A percentile compares a stretch with the other conserved stretches of the same genome.
Conservation (phyloP, 2,888 invertebrate genomes). For the Alitta virens region DNA sequence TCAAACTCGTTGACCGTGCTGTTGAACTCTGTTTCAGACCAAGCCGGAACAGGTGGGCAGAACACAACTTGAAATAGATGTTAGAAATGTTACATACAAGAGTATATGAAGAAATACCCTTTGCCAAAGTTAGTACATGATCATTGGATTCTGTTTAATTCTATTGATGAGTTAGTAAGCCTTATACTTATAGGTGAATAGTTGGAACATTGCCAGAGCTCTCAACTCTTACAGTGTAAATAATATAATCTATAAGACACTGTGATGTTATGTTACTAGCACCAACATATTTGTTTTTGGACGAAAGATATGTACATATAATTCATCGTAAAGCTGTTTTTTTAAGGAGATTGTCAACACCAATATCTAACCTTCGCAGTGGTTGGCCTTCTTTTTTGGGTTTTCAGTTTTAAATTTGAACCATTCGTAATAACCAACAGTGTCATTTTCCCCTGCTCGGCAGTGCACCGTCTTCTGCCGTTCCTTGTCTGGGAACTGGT, state of each 20-base stretch:
- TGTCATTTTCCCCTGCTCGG: not conserved
- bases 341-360: too few relatives aligned
- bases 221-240: not conserved
- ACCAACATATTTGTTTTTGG: too few relatives aligned
- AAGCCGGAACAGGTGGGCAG: conserved; percentile 28
- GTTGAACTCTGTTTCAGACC: conserved; percentile 26
- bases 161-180: not conserved
- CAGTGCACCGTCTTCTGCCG: not conserved
- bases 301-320: not conserved
- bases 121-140: too few relatives aligned
- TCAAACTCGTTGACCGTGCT: conserved; percentile 27
- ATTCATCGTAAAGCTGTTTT: not conserved
- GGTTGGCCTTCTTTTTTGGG: too few relatives aligned
- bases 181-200: too few relatives aligned
- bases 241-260: not conserved
- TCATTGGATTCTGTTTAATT: too few relatives aligned
- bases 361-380: too few relatives aligned
- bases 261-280: not conserved
- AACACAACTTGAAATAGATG: conserved; percentile 24
- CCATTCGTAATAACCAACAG: not conserved
- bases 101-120: too few relatives aligned
- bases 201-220: too few relatives aligned
- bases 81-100: not conserved
- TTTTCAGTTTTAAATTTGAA: not conserved
- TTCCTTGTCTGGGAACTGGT: conserved; percentile 28